Base-by-base conservation (phyloP, 2,888 invertebrate genomes). In the Drosophila acutilabella region DNA sequence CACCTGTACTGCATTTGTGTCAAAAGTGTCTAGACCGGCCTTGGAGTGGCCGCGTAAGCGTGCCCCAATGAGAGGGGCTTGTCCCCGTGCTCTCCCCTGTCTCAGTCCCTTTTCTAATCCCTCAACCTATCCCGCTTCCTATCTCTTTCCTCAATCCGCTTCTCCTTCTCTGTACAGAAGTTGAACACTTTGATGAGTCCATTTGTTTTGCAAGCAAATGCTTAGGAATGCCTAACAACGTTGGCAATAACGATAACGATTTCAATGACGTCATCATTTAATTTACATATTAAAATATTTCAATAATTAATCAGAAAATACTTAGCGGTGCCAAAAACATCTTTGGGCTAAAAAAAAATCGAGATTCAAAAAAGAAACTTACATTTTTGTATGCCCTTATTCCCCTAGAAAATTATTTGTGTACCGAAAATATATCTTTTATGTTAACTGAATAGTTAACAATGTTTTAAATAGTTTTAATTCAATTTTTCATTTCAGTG, bases 21-120 rank as follows among this genome's bases (percentile, higher is more conserved):
- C 87, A 83, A 78, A 83, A 81, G 84, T 78, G 83, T 87, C 83
- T 87, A 83, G 83, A 83, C 83, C 81, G 48, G 38, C 64, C 60
- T 57, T 74, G 47, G 65, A 78, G 76, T 77, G 77, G 47, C 18
- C 47, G 47, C 47, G 47, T 54, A 45, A 61, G 54, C 45, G 40
- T 48, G 56, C 40, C 62, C 51, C 58, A 73, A 59, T 58, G 68
- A 54, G n/a, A 53, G 68, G 45, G 64, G 71, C 41, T 66, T 70
- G 70, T 66, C 78, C 44, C 41, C 40, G 10, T 33, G 18, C 14
- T 40, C 10, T n/a, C 23, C 59, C 51, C 58, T 48, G 66, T 74
- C 70, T 61, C 81, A 70, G 62, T 76, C 20, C 51, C 20, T 3
- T 4, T 51, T 36, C 20, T 18, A 16, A 42, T 11, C 42, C 42